Percentiles rank a stretch among this genome's conserved stretches.
These are phyloP conservation scores for Sebastes itinus DNA, from an alignment of 2,797 vertebrate genomes.

Conservation along the genomic window DNA sequence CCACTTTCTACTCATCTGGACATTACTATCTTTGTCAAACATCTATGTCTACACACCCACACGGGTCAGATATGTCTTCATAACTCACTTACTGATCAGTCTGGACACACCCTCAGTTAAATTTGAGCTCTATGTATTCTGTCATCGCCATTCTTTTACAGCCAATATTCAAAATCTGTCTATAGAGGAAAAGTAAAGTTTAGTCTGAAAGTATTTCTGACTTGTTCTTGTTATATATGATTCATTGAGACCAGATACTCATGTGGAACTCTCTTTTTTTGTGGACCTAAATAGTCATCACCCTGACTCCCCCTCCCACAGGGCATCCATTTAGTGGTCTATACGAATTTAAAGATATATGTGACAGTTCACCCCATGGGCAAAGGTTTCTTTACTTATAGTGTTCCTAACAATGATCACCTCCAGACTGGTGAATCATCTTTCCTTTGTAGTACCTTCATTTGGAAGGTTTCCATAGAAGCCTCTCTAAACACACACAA, in stretches of 20 bases:
- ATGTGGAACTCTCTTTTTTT: not conserved
- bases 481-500: constrained; percentile 14
- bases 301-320: not conserved
- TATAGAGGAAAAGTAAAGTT: not conserved
- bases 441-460: not conserved
- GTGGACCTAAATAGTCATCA: not conserved
- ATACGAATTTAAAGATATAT: constrained; percentile 13
- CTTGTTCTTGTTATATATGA: not conserved
- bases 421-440: constrained; percentile 47
- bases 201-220: not conserved
- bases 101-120: constrained; percentile 6
- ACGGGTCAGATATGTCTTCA: constrained; percentile 39
- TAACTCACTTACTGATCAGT: constrained; percentile 12
- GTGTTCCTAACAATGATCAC: not conserved
- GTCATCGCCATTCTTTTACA: not conserved
- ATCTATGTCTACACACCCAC: constrained; percentile 45
- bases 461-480: constrained; percentile 23
- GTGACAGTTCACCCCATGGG: not conserved
- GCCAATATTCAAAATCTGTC: not conserved
- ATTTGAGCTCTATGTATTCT: not conserved
- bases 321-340: not conserved
- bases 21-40: constrained; percentile 43
- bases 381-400: not conserved
- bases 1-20: constrained; percentile 49
- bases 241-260: not conserved